A percentile compares a stretch with the other conserved stretches of the same genome.
Evolutionary conservation across 2,888 invertebrate genomes (phyloP).

Genomic region (Noctua fimbriata): DNA sequence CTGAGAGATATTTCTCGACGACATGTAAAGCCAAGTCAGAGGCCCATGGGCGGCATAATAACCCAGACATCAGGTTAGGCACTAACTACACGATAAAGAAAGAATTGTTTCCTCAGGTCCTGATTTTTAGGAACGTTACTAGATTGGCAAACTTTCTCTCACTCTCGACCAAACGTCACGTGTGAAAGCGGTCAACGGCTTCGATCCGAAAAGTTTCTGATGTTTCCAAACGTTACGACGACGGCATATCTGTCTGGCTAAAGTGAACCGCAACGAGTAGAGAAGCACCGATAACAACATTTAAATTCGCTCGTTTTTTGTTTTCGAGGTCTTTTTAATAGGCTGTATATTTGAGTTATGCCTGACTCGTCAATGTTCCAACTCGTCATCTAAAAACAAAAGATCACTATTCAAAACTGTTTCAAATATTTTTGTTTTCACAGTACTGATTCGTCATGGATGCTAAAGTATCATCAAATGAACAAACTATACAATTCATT

Average conservation of each 20-base stretch:
- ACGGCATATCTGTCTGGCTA: background rate
- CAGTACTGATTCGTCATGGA: no score
- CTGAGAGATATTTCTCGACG: no score
- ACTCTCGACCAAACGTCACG: background rate
- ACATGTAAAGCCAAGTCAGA: no score
- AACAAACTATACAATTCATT: no score
- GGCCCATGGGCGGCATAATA: no score
- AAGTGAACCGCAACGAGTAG: background rate
- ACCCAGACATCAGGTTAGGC: no score
- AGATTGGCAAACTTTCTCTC: background rate
- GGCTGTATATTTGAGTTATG: conserved; percentile 29
- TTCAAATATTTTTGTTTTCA: no score
- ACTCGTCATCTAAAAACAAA: no score
- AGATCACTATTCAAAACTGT: no score
- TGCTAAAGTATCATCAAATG: no score
- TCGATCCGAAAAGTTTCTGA: background rate
- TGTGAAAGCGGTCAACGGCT: background rate
- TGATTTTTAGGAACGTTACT: background rate
- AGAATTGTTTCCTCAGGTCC: background rate
- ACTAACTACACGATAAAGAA: no score
- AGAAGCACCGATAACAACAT: conserved; percentile 9
- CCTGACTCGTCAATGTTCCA: no score
- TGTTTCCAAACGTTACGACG: background rate
- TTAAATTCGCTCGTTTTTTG: conserved; percentile 34
- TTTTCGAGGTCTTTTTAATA: conserved; percentile 36